Evolutionary conservation across 2,888 invertebrate genomes (phyloP), one percentile per base, ranked within the genome.

Genomic region (Chaetogeoica ovagalla): DNA sequence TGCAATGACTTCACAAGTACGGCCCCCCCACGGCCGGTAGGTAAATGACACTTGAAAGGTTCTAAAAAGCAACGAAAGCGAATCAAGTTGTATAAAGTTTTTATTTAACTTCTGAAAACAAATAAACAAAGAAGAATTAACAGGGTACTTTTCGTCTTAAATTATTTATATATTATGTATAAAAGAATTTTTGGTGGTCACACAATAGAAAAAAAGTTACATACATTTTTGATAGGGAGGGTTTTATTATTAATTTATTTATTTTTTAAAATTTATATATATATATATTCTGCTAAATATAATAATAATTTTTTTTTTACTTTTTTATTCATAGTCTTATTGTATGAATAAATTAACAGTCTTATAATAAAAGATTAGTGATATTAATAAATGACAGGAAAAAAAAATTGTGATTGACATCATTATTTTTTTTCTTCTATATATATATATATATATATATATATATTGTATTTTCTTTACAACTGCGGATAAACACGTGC

Each of bases 321-420:
- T 39, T 63, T 79, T 69, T 79, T 63, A 79, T 79, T 79, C 70
- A 79, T 79, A 79, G 79, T 79, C 79, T 79, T 77, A n/a, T n/a
- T 70, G 63, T 79, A 79, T 37, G 79, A 79, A 79, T 71, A 79
- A 79, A 79, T 70, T 79, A 79, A 79, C 79, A 79, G 79, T 79
- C 79, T 79, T 79, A 79, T 79, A 71, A 79, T 79, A 79, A 70
- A 79, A 79, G 79, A 79, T 79, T 71, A 79, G 79, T 79, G 79
- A 81, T 81, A 79, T 73, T 81, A 69, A 48, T 30, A 30, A 69
- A 76, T 70, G 68, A 70, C 62, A 76, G 76, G 76, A 68, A 81
- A 75, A 81, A 75, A 76, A 75, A 48, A 68, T 73, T 70, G 76
- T 76, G 68, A 71, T 81, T 79, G 59, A 81, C 73, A 62, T 73